Base-by-base conservation (phyloP, 2,888 invertebrate genomes). In the Melieria picta region DNA sequence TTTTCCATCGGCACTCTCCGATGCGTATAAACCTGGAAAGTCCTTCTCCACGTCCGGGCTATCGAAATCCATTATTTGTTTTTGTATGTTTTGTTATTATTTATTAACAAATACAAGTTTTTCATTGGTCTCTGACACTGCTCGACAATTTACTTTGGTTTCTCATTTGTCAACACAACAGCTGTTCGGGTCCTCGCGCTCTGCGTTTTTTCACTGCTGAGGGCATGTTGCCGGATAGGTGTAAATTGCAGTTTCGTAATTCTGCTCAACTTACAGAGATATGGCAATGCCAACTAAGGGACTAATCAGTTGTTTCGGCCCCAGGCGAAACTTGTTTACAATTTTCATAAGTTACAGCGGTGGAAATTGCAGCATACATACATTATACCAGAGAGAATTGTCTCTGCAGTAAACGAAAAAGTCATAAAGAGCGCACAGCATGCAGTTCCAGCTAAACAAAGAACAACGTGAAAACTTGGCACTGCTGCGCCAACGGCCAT, bases 21-120 rank as follows among this genome's bases (percentile, higher is more conserved):
- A 93, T 52, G 94, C 94, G 83, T 95, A 96, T 66, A 95, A 87
- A 61, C 96, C 95, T 43, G 95, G 95, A 86, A 96, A 96, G 84
- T 95, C 95, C 85, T 94, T 94, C 87, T 95, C 95, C 52, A 94
- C 94, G 83, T 96, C 95, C 45, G 95, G 95, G 86, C 94, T 95
- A 75, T 86, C 86, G 52, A 86, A 85, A 73, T 86, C 86, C 86
- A 86, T 86, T 69, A 56, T 72, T 58, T 67, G 9, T 66, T 69
- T 64, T 43, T 63, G n/a, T 64, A 55, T n/a, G 9, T 5, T 52
- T 56, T 65, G 10, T 67, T 65, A 30, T 62, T 60, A 66, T 70
- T 69, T 63, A 69, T 60, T 58, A 48, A 10, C 43, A 16, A 66
- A 46, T 16, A 58, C 50, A 48, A 47, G 4, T 65, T n/a, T 43